Conservation (phyloP, 2,888 invertebrate genomes). For the Parnassius mnemosyne region DNA sequence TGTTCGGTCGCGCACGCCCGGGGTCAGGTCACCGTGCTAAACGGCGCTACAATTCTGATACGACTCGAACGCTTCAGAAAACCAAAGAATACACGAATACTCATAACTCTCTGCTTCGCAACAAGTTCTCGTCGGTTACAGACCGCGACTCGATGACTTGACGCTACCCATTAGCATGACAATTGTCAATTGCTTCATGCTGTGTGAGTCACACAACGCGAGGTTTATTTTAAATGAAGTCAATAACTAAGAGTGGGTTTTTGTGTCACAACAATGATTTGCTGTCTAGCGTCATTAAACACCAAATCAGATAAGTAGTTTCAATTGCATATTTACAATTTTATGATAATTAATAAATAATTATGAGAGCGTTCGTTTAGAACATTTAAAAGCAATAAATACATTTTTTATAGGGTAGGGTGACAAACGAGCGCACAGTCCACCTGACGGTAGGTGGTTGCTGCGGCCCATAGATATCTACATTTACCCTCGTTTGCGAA, state of each 20-base stretch:
- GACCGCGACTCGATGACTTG: constrained; percentile 34
- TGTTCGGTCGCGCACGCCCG: constrained; percentile 54
- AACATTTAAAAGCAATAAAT: too few species aligned
- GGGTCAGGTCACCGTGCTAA: constrained; percentile 68
- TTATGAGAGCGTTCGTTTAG: too few species aligned
- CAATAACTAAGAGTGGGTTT: constrained; percentile 44
- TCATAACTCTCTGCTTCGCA: constrained; percentile 19
- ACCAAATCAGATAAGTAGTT: not conserved
- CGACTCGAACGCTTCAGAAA: constrained; percentile 17
- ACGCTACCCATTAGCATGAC: constrained; percentile 41
- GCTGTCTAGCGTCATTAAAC: not conserved
- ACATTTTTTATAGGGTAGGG: too few species aligned
- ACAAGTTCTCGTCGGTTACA: constrained; percentile 36
- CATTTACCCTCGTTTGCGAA: too few species aligned
- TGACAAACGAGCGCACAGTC: too few species aligned
- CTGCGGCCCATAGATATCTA: too few species aligned
- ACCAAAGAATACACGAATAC: constrained; percentile 18
- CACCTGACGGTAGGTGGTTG: too few species aligned
- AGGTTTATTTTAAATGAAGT: constrained; percentile 46
- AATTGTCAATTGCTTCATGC: constrained; percentile 36
- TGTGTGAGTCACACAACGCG: constrained; percentile 51
- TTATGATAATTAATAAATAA: too few species aligned
- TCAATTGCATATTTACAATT: not conserved
- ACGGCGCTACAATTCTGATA: constrained; percentile 60
- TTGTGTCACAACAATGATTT: constrained; percentile 13